These are phyloP conservation scores for Etheostoma nigrum DNA, from an alignment of 2,797 vertebrate species.

Conservation along the genomic window DNA sequence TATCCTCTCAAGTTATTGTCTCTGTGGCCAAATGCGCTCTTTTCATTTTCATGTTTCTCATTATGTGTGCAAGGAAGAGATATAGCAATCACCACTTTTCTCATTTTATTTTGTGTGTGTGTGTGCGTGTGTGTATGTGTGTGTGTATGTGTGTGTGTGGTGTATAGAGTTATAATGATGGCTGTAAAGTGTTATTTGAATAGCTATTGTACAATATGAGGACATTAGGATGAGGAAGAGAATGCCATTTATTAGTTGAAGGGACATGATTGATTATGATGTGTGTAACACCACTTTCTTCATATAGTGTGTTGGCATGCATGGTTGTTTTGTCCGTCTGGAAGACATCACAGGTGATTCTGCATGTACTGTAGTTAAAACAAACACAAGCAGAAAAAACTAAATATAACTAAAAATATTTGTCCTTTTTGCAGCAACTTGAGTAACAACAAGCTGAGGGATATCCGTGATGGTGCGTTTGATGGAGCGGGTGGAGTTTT, in stretches of 20 bases:
- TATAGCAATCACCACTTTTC: conserved; percentile 53
- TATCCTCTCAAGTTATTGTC: conserved; percentile 66
- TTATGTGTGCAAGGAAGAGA: conserved; percentile 28
- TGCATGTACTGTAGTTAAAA: not conserved
- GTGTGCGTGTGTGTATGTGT: conserved; percentile 16
- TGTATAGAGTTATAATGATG: conserved; percentile 21
- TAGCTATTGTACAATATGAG: conserved; percentile 47
- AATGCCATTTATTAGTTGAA: conserved; percentile 52
- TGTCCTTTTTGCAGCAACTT: conserved; percentile 87
- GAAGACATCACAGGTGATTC: not conserved
- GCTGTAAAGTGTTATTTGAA: conserved; percentile 32
- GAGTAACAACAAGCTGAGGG: conserved; percentile 96
- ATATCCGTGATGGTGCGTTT: conserved; percentile 92
- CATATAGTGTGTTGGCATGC: not conserved
- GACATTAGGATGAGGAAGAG: conserved; percentile 56
- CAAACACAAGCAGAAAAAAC: not conserved
- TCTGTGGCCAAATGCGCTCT: conserved; percentile 30
- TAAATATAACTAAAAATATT: conserved; percentile 1
- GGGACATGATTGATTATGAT: conserved; percentile 60
- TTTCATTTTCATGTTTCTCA: conserved; percentile 61
- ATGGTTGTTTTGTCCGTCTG: not conserved
- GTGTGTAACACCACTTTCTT: not conserved
- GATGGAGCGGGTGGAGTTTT: conserved; percentile 90
- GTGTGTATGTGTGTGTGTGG: conserved; percentile 16
- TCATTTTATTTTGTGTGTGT: conserved; percentile 36